These are phyloP conservation scores for Drosophila picticornis DNA, from an alignment of 2,888 invertebrate genomes.

Conservation along the genomic window DNA sequence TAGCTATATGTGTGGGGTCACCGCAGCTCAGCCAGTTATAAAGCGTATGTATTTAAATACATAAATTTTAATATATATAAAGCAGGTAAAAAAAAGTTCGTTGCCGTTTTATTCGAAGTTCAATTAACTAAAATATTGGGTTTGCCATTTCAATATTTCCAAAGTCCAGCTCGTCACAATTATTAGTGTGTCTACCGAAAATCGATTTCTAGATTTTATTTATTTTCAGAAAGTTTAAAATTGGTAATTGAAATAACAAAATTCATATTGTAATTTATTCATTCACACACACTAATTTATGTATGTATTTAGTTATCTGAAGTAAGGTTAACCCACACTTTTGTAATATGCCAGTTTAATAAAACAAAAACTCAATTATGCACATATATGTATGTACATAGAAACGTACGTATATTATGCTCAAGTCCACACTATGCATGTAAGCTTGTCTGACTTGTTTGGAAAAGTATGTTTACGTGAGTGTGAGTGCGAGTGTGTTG, in stretches of 20 bases:
- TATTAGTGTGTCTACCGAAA: background rate
- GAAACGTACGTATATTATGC: background rate
- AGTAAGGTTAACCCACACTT: background rate
- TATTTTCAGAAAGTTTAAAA: background rate
- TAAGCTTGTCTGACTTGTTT: slow-evolving; percentile 1
- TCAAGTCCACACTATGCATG: slow-evolving; percentile 3
- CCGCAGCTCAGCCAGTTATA: background rate
- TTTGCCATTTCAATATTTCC: background rate
- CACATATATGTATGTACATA: background rate
- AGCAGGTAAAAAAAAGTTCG: background rate
- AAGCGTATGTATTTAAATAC: background rate
- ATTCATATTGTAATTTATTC: background rate
- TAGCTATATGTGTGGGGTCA: background rate
- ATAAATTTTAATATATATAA: background rate
- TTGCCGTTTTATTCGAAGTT: background rate
- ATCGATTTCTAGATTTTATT: background rate
- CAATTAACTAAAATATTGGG: background rate
- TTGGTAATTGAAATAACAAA: background rate
- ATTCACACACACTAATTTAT: background rate
- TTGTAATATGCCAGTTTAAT: slow-evolving; percentile 1
- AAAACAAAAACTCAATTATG: slow-evolving; percentile 4
- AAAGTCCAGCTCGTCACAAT: background rate
- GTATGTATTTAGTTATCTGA: background rate
- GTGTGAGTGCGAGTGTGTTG: background rate
- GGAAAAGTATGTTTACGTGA: background rate